Evolutionary conservation across 2,797 vertebrate genomes (phyloP), one percentile per base, ranked within the genome.

Genomic region (Nannoperca australis): DNA sequence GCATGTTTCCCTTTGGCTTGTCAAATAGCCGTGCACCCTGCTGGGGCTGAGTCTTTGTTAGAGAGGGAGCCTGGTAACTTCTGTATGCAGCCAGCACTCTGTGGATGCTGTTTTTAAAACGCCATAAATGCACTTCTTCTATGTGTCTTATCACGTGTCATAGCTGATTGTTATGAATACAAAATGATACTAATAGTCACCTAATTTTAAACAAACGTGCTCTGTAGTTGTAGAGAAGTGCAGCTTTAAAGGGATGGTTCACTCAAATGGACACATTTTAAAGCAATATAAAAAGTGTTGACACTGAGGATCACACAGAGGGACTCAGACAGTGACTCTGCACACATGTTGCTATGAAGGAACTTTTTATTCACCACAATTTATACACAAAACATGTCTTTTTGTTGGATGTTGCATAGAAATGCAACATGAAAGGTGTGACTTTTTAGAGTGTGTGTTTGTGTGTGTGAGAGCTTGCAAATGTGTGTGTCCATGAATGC

Each of bases 1-100:
- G 89, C 88, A 88, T 92, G 91, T 92, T 92, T 92, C 88, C 85
- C 86, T 90, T 93, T 81, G 88, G 82, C 89, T 89, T 90, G 91
- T 91, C 88, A 90, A 88, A 90, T 84, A 88, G 82, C 88, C 77
- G 51, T 72, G 91, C 90, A 72, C 85, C 89, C 84, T 79, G 85
- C 91, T 91, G 88, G 60, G 88, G 53, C 84, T 30, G 72, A 84
- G 89, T 85, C 90, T 91, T 91, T 90, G 88, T 91, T 82, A 86
- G 71, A 76, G 50, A 65, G 67, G 73, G 55, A 65, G 42, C 42
- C 47, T 64, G 63, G 54, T 66, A 60, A 67, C 54, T 66, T 63
- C 78, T 63, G 24, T 59, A 50, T 51, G 50, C 74, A 63, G 11
- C 44, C 13, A 32, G 63, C 59, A 7, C 60, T 69, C 22, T 69